A percentile compares a stretch with the other conserved stretches of the same genome.
phyloP scores from a whole-genome alignment of 2,113 vertebrate genomes.

The Lampris megalopsis region DNA sequence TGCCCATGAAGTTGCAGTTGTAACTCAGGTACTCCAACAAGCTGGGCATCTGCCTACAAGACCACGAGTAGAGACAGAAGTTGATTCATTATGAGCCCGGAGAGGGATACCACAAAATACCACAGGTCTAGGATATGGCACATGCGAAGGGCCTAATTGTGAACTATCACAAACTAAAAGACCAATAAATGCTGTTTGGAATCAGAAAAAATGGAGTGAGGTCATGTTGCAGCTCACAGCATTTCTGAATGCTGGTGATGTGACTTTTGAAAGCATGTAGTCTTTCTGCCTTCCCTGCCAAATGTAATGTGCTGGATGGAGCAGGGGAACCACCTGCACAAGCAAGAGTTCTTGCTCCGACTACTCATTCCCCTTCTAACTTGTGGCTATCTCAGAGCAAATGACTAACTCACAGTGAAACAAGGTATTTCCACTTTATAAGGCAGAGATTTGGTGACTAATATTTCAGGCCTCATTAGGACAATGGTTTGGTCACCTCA shows the following conservation, averaged over 20 bases:
- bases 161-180: no score
- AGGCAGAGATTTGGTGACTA: slow-evolving; percentile 1
- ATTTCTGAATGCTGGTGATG: background rate
- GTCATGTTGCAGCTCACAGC: background rate
- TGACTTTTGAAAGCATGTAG: background rate
- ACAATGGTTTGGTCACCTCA: background rate
- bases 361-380: slow-evolving; percentile 21
- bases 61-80: slow-evolving; percentile 10
- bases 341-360: slow-evolving; percentile 12
- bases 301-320: background rate
- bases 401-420: slow-evolving; percentile 15
- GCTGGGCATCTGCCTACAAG: slow-evolving; percentile 94
- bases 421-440: background rate
- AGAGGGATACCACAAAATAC: background rate
- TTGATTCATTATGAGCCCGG: background rate
- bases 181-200: no score
- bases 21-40: slow-evolving; percentile 97
- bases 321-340: background rate
- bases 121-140: background rate
- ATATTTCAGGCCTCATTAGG: background rate
- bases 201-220: background rate
- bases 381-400: slow-evolving; percentile 10
- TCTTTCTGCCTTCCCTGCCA: background rate
- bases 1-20: slow-evolving; percentile 99
- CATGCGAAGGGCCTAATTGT: no score